Evolutionary conservation across 2,888 invertebrate genomes (phyloP), one percentile per base, ranked within the genome.

Genomic region (Ecdyonurus torrentis): DNA sequence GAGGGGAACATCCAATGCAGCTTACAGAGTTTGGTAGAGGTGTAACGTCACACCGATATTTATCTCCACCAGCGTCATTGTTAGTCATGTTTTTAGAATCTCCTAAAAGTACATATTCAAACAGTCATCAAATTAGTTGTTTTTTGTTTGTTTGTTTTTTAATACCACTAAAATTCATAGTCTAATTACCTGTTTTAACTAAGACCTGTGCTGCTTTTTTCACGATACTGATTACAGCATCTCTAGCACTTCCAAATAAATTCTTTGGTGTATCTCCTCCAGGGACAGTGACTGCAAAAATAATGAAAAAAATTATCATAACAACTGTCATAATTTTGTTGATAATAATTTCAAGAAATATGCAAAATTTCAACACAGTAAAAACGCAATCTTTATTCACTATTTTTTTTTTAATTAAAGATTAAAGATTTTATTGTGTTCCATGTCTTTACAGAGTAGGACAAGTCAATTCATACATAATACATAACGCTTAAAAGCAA

Each of bases 141-240:
- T 23, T 23, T 25, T 25, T 2, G 23, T 25, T 10, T 60, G 19
- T 60, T 23, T 22, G 1, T 55, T 22, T 59, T 5, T 63, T 20
- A 18, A 62, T 18, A 2, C 15, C 19, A n/a, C 19, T n/a, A 22
- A 19, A 59, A n/a, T n/a, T n/a, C n/a, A n/a, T n/a, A n/a, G 1
- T 22, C 59, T 59, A 59, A 23, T 59, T 52, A 63, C 63, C 63
- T 19, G 63, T 59, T 63, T 89, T 89, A 1, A 85, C 89, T 68
- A 93, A 78, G 52, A 86, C 91, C 75, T 89, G 86, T 5, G 91
- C 91, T 1, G 92, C 95, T 75, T 92, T 92, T 73, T 92, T 92
- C 63, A 95, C 90, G 67, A 96, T 90, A 59, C 89, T 90, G 72
- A 94, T 83, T 58, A 95, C 94, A 0, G 91, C 94, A 72, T 94